Evolutionary conservation across 2,113 vertebrate genomes (phyloP).

Genomic region (Ascaphus truei): DNA sequence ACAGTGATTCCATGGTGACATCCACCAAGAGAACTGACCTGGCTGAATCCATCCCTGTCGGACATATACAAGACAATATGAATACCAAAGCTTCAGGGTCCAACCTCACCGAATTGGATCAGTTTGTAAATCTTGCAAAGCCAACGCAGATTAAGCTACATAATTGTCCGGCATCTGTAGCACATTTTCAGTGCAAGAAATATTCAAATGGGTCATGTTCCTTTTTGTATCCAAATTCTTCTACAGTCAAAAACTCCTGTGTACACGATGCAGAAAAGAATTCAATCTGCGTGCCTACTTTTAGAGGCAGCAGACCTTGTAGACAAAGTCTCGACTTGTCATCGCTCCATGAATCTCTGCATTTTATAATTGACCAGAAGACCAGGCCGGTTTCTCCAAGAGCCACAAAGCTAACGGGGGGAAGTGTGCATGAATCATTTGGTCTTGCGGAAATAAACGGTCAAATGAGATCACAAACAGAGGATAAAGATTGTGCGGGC

Average conservation of each 20-base stretch:
- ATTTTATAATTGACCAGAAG: conserved; percentile 51
- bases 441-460: not conserved
- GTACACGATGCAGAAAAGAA: not conserved
- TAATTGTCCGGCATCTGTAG: conserved; percentile 38
- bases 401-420: conserved; percentile 38
- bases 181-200: conserved; percentile 27
- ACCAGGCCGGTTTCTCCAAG: conserved; percentile 27
- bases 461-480: not conserved
- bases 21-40: conserved; percentile 31
- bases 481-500: conserved; percentile 21
- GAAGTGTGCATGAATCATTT: not conserved
- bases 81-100: fast-evolving
- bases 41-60: conserved; percentile 36
- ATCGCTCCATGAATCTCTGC: conserved; percentile 54
- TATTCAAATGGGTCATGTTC: conserved; percentile 22
- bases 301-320: not conserved
- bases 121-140: conserved; percentile 13
- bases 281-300: not conserved
- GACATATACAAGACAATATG: not conserved
- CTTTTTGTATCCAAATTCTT: not conserved
- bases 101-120: not conserved
- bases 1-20: conserved; percentile 44
- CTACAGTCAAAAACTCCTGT: not conserved
- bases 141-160: not conserved
- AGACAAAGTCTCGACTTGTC: conserved; percentile 48